Evolutionary conservation across 2,113 vertebrate genomes (phyloP).

Genomic region (Tiliqua scincoides): DNA sequence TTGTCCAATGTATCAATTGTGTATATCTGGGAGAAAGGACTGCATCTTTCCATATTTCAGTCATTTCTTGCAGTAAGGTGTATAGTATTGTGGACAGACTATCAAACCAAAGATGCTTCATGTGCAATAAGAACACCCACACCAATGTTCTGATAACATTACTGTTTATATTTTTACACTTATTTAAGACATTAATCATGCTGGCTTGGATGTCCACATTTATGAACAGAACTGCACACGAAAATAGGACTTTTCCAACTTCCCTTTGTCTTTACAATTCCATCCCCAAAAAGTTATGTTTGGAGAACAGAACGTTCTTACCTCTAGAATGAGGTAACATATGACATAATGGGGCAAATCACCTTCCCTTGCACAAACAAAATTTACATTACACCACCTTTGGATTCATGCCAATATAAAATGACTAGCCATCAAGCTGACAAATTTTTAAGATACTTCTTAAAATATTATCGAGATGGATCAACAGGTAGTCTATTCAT

Average conservation of each 20-base stretch:
- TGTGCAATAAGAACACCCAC: background rate
- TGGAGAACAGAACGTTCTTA: too few relatives aligned
- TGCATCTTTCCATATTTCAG: background rate
- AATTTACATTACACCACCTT: too few relatives aligned
- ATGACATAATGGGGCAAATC: too few relatives aligned
- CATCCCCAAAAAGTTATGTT: too few relatives aligned
- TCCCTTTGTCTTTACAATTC: too few relatives aligned
- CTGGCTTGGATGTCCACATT: too few relatives aligned
- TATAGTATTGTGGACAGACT: background rate
- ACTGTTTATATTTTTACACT: background rate
- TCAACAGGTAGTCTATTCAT: background rate
- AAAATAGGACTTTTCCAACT: too few relatives aligned
- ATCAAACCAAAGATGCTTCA: background rate
- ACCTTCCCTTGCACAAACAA: too few relatives aligned
- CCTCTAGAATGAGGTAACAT: too few relatives aligned
- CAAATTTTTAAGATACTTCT: background rate
- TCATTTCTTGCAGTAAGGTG: background rate
- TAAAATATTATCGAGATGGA: background rate
- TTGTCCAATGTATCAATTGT: background rate
- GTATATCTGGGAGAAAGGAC: background rate
- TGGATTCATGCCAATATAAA: background rate
- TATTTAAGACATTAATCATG: background rate
- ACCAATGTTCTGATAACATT: background rate
- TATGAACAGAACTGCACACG: too few relatives aligned
- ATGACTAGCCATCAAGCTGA: background rate